Evolutionary conservation across 2,797 vertebrate genomes (phyloP).

Genomic region (Tapirus indicus): DNA sequence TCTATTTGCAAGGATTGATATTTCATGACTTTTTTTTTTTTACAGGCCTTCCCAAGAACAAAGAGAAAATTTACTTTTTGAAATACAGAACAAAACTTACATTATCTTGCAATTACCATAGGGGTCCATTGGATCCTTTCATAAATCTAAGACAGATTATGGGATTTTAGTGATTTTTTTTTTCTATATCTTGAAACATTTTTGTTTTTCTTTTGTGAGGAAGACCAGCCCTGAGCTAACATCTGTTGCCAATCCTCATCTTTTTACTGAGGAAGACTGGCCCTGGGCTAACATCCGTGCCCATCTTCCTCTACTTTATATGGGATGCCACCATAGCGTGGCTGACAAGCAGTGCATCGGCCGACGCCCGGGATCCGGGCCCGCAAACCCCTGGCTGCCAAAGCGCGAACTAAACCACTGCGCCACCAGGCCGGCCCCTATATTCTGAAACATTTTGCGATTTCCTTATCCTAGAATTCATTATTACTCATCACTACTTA

Average conservation of each 20-base stretch:
- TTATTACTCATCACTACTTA: slow-evolving; percentile 4
- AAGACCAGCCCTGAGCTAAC: no score
- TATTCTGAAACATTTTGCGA: slow-evolving; percentile 15
- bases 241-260: no score
- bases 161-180: slow-evolving; percentile 13
- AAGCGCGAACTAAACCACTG: no score
- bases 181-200: background rate
- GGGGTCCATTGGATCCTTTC: background rate
- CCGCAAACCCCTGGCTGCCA: no score
- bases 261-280: no score
- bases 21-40: slow-evolving; percentile 13
- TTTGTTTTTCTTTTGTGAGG: no score
- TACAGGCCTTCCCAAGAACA: background rate
- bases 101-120: slow-evolving; percentile 32
- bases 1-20: slow-evolving; percentile 34
- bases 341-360: no score
- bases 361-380: no score
- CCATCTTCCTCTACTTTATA: no score
- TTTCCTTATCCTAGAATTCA: slow-evolving; percentile 45
- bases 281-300: no score
- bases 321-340: no score
- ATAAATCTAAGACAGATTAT: slow-evolving; percentile 27
- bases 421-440: background rate
- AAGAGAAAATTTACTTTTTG: slow-evolving; percentile 32
- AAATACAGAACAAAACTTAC: slow-evolving; percentile 25